These are phyloP conservation scores for Chesias legatella DNA, from an alignment of 2,888 invertebrate genomes.

Conservation along the genomic window DNA sequence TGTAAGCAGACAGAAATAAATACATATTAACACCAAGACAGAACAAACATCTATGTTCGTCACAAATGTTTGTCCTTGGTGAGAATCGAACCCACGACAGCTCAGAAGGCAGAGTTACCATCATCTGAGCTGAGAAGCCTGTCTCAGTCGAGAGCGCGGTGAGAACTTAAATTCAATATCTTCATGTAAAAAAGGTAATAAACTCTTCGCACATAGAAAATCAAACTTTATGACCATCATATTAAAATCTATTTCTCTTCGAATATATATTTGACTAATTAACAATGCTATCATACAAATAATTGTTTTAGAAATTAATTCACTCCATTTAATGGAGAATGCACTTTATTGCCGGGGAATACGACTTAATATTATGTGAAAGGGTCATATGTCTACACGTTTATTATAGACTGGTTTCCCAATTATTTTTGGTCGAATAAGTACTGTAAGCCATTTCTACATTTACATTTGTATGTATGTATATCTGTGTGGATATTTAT, in stretches of 20 bases:
- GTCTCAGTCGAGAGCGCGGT: slow-evolving; percentile 1
- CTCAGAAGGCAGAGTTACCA: too few species aligned
- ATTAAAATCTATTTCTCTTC: slow-evolving; percentile 1
- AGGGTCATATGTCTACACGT: background rate
- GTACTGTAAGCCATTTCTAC: background rate
- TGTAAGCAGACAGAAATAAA: too few species aligned
- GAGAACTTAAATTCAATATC: slow-evolving; percentile 1
- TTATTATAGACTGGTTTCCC: slow-evolving; percentile 22
- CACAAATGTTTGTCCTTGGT: too few species aligned
- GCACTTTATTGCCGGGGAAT: background rate
- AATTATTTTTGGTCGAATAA: slow-evolving; percentile 21
- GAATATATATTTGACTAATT: slow-evolving; percentile 9
- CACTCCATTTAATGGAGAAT: background rate
- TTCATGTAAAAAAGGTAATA: slow-evolving; percentile 3
- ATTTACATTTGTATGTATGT: too few species aligned
- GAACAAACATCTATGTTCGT: too few species aligned
- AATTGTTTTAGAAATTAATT: slow-evolving; percentile 23
- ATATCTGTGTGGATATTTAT: too few species aligned
- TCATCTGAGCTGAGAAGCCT: too few species aligned
- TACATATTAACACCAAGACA: too few species aligned
- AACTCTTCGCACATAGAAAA: background rate
- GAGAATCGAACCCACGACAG: too few species aligned
- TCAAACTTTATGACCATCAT: slow-evolving; percentile 6
- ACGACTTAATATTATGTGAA: slow-evolving; percentile 2
- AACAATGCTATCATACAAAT: slow-evolving; percentile 7